Evolutionary conservation across 1,140 invertebrate genomes (phyloP).

Genomic region (Trichogramma pretiosum): DNA sequence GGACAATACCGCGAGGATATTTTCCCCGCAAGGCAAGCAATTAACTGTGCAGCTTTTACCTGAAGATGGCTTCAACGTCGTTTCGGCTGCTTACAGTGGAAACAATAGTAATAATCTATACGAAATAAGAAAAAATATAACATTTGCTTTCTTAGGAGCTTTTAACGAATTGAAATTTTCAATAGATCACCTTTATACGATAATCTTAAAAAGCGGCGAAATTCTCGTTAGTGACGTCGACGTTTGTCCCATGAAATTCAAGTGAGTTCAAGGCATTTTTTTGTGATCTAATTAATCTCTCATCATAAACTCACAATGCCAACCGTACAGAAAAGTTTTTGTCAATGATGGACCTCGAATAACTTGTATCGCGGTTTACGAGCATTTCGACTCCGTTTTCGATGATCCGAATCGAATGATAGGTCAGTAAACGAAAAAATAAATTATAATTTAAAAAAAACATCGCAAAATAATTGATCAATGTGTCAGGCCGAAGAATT

Average conservation of each 20-base stretch:
- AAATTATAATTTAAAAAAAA: background rate
- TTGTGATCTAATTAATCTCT: too few species aligned
- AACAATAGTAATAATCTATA: conserved; percentile 21
- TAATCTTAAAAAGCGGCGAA: conserved; percentile 22
- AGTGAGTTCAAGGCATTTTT: too few species aligned
- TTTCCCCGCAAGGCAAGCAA: conserved; percentile 20
- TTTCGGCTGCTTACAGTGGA: conserved; percentile 17
- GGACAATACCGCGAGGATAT: conserved; percentile 22
- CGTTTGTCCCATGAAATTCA: conserved; percentile 20
- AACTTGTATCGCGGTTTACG: conserved; percentile 22
- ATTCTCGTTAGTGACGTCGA: conserved; percentile 17
- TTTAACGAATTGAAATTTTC: conserved; percentile 2
- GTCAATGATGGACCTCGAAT: conserved; percentile 16
- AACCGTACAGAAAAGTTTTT: conserved; percentile 23
- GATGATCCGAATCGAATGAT: too few species aligned
- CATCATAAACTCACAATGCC: too few species aligned
- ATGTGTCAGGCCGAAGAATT: background rate
- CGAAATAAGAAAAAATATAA: too few species aligned
- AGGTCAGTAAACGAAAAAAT: background rate
- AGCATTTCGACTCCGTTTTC: conserved; percentile 23
- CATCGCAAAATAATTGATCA: too few species aligned
- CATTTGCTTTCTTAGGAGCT: too few species aligned
- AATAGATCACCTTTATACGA: conserved; percentile 20
- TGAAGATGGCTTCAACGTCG: conserved; percentile 5
- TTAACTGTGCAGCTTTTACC: conserved; percentile 22